These are phyloP conservation scores for Brachyalestes nurse DNA, from an alignment of 2,797 vertebrate species.

Conservation along the genomic window DNA sequence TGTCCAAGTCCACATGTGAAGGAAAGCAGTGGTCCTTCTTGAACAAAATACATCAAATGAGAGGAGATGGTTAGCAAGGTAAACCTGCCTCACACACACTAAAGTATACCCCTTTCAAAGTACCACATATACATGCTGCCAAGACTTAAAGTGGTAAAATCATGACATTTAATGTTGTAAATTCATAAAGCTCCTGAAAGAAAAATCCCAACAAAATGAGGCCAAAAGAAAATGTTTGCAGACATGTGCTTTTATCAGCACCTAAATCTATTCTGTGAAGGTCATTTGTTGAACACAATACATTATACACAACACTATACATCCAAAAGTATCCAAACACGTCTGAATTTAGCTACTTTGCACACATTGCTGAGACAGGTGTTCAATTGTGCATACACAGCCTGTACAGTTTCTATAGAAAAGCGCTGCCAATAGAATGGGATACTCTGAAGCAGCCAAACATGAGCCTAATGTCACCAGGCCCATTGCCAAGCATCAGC, in stretches of 20 bases:
- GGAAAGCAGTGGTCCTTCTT: background rate
- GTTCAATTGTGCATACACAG: no score
- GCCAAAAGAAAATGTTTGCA: no score
- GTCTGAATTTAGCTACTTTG: no score
- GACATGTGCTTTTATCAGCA: background rate
- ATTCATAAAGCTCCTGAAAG: background rate
- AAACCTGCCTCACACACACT: constrained; percentile 25
- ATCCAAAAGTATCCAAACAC: background rate
- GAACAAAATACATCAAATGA: background rate
- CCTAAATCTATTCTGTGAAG: no score
- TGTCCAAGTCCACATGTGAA: background rate
- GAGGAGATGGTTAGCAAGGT: constrained; percentile 12
- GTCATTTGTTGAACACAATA: no score
- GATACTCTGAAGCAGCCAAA: no score
- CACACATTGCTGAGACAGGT: no score
- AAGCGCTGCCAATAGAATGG: no score
- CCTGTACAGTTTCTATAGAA: no score
- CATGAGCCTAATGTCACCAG: no score
- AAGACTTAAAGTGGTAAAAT: constrained; percentile 16
- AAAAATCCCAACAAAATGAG: background rate
- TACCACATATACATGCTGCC: background rate
- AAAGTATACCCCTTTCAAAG: constrained; percentile 14
- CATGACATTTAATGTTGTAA: background rate
- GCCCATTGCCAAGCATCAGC: no score
- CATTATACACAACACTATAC: background rate